Evolutionary conservation across 2,797 vertebrate species (phyloP).

Genomic region (Anolis apletophallus): DNA sequence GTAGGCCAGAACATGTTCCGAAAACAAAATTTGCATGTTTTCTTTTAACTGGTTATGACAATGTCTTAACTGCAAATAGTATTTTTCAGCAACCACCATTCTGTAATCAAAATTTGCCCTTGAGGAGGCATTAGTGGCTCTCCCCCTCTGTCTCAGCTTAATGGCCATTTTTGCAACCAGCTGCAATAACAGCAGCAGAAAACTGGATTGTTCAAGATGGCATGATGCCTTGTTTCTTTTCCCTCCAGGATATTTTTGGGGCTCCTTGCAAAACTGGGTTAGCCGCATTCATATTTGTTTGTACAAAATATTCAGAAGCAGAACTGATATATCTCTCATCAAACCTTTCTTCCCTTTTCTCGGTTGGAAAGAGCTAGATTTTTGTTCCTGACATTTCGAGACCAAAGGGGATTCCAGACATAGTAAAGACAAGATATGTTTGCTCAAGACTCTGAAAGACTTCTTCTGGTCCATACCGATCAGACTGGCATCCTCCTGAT

Average conservation of each 20-base stretch:
- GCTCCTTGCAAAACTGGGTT: neutral
- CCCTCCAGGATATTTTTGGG: neutral
- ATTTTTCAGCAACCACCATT: neutral
- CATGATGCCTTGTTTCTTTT: neutral
- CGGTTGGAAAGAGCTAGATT: neutral
- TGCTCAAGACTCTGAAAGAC: neutral
- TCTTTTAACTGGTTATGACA: neutral
- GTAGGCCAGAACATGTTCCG: neutral
- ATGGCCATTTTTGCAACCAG: neutral
- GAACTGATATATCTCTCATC: neutral
- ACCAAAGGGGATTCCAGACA: neutral
- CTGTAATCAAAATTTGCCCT: conserved; percentile 20
- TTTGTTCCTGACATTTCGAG: neutral
- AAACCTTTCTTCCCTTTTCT: neutral
- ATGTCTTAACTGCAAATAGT: neutral
- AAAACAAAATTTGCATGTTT: neutral
- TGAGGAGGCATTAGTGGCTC: neutral
- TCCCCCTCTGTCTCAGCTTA: neutral
- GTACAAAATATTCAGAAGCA: neutral
- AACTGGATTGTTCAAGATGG: conserved; percentile 12
- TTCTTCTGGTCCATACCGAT: neutral
- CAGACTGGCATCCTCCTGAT: too few relatives aligned
- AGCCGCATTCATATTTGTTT: neutral
- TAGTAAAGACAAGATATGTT: neutral
- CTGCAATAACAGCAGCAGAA: neutral